phyloP scores from a whole-genome alignment of 2,888 invertebrate genomes.

The Hybos culiciformis region DNA sequence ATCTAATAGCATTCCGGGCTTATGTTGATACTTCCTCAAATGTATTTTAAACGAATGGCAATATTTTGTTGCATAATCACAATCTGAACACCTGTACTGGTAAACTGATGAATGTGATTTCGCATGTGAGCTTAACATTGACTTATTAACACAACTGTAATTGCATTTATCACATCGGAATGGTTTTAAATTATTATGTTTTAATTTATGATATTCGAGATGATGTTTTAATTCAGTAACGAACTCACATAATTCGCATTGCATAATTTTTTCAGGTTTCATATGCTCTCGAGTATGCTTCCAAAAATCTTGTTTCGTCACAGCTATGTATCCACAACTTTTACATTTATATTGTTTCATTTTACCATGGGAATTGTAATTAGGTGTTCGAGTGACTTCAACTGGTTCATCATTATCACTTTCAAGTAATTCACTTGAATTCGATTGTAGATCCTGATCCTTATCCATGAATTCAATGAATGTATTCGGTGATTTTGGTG shows the following conservation, averaged over 20 bases:
- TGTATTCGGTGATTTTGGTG: constrained; percentile 32
- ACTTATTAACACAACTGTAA: constrained; percentile 92
- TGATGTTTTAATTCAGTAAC: constrained; percentile 99
- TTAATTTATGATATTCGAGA: constrained; percentile 88
- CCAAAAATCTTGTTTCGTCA: constrained; percentile 89
- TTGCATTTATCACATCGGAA: constrained; percentile 83
- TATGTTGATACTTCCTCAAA: constrained; percentile 80
- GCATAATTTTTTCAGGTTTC: constrained; percentile 78
- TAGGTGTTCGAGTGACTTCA: constrained; percentile 38
- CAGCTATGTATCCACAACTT: constrained; percentile 72
- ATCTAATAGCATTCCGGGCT: constrained; percentile 79
- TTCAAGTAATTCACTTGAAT: constrained; percentile 30
- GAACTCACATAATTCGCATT: constrained; percentile 87
- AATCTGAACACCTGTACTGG: constrained; percentile 85
- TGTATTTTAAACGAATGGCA: constrained; percentile 95
- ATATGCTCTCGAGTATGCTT: constrained; percentile 83
- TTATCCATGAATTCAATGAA: constrained; percentile 19
- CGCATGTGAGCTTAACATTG: constrained; percentile 96
- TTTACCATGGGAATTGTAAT: constrained; percentile 49
- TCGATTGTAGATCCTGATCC: constrained; percentile 30
- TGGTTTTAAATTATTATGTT: constrained; percentile 91
- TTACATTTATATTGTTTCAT: constrained; percentile 86
- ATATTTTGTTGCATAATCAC: constrained; percentile 94
- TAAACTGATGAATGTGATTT: constrained; percentile 90
- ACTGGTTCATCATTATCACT: constrained; percentile 33